phyloP scores from a whole-genome alignment of 23 tunicate species.

The Phallusia fumigata region DNA sequence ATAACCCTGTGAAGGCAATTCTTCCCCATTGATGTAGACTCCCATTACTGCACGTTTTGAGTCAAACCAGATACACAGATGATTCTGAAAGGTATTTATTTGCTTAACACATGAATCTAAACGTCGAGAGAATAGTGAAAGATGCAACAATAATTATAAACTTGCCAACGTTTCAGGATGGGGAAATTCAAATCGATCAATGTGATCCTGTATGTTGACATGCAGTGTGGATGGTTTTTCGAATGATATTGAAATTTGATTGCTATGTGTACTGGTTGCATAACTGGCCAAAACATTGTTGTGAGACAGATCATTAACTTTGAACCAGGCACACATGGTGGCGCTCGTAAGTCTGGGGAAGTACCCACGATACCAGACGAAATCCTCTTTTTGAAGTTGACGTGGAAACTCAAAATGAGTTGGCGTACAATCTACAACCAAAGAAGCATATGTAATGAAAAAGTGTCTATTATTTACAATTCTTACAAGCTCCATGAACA shows the following conservation, averaged over 20 bases:
- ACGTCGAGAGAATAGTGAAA: too few species aligned
- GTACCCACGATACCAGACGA: constrained; percentile 11
- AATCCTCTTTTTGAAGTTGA: background rate
- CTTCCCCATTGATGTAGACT: background rate
- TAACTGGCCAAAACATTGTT: background rate
- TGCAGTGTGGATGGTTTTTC: background rate
- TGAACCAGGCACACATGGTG: constrained; percentile 15
- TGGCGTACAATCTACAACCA: constrained; percentile 1
- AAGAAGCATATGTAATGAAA: too few species aligned
- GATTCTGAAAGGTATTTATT: background rate
- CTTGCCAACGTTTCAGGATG: background rate
- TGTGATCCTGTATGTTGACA: background rate
- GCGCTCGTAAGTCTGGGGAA: constrained; percentile 14
- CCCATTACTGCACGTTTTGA: background rate
- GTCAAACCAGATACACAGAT: background rate
- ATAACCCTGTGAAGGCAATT: background rate
- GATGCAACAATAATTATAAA: background rate
- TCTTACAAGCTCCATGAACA: too few species aligned
- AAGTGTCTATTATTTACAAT: background rate
- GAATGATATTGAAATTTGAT: background rate
- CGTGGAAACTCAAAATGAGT: constrained; percentile 16
- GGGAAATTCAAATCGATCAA: background rate
- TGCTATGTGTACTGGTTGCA: background rate
- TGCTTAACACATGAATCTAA: background rate
- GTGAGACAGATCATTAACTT: background rate